Evolutionary conservation across 2,113 vertebrate genomes (phyloP).

Genomic region (Eulemur macaco): DNA sequence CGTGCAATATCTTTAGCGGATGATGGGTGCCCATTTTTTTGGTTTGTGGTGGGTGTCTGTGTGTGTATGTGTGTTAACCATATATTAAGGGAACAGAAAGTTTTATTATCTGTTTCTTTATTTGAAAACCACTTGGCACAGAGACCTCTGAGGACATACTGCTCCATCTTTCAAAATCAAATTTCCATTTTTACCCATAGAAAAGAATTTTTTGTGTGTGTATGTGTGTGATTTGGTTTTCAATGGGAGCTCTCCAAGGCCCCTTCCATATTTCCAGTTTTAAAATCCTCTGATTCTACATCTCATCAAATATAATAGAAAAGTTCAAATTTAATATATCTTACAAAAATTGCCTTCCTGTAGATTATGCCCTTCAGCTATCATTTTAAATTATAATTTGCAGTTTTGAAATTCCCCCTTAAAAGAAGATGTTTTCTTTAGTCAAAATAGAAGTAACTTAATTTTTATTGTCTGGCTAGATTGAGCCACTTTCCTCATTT

Average conservation of each 20-base stretch:
- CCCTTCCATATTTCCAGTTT: slow-evolving; percentile 67
- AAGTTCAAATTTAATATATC: slow-evolving; percentile 73
- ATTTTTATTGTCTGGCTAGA: slow-evolving; percentile 72
- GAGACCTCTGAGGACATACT: slow-evolving; percentile 19
- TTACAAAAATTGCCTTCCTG: slow-evolving; percentile 67
- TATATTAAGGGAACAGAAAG: slow-evolving; percentile 39
- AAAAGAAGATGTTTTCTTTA: slow-evolving; percentile 75
- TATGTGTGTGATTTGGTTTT: slow-evolving; percentile 21
- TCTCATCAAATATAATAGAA: slow-evolving; percentile 71
- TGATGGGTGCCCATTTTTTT: not conserved
- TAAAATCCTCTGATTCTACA: slow-evolving; percentile 69
- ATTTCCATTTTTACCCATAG: slow-evolving; percentile 57
- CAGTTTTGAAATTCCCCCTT: slow-evolving; percentile 62
- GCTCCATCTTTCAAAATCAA: slow-evolving; percentile 51
- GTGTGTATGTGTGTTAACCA: not conserved
- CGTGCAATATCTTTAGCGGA: not conserved
- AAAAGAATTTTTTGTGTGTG: not conserved
- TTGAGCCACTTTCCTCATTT: slow-evolving; percentile 59
- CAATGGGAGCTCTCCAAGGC: slow-evolving; percentile 45
- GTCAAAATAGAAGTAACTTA: slow-evolving; percentile 72
- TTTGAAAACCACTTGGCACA: slow-evolving; percentile 49
- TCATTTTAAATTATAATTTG: slow-evolving; percentile 76
- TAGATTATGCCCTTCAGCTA: slow-evolving; percentile 73
- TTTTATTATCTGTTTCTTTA: slow-evolving; percentile 47
- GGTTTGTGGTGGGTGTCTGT: not conserved